Base-by-base conservation (phyloP, 1,140 invertebrate species). In the Heliconius himera region DNA sequence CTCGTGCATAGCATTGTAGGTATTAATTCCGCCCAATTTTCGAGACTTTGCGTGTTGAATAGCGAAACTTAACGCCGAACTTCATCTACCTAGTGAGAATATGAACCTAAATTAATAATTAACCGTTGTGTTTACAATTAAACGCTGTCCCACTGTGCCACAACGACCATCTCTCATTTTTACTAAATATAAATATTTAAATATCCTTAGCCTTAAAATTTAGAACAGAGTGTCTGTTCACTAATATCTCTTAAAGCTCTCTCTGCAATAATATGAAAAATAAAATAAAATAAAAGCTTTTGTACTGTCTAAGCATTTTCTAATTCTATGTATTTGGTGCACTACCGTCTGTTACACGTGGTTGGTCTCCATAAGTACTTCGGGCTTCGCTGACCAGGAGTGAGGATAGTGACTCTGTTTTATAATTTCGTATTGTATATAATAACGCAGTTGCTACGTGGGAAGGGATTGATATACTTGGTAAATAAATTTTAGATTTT, bases 291-390 rank as follows among this genome's bases (percentile, higher is more conserved):
- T 56, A 11, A 26, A 29, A 16, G 9, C 26, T 13, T 6, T n/a
- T 72, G 70, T 72, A n/a, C 70, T 38, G 26, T 83, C 82, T 83
- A 81, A 72, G 46, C 26, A 60, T 11, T 76, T 73, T 4, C 51
- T 77, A 80, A 13, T 13, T 78, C 83, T 86, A 70, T 74, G 49
- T 66, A 41, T 18, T 20, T 74, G 76, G 91, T 93, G 88, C 87
- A 51, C 82, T 93, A 93, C 91, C 84, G 89, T 84, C 85, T 84
- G 88, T 90, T 85, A 91, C 90, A 91, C 82, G 81, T 82, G 87
- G 89, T 85, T 90, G 90, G 77, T 2, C 73, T 74, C 49, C 20
- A 60, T 93, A 93, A 93, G 86, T 86, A 85, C 77, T 76, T 71
- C 29, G 84, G 80, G 87, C 83, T 88, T 84, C 56, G 72, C 76